These are phyloP conservation scores for Bedellia somnulentella DNA, from an alignment of 2,888 invertebrate species.

Conservation along the genomic window DNA sequence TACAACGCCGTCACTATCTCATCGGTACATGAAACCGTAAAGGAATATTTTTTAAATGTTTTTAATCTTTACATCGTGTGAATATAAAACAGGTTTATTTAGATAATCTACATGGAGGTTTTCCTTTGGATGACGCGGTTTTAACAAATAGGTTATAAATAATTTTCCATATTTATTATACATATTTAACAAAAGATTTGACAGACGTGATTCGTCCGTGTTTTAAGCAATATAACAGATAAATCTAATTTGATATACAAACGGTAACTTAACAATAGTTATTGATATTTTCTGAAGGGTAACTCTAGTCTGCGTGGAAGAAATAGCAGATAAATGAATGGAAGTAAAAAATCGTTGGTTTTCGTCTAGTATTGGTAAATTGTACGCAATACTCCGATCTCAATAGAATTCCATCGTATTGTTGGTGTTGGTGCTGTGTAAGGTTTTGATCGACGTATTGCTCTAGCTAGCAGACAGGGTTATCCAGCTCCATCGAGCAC, in stretches of 20 bases:
- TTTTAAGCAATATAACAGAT: slow-evolving; percentile 16
- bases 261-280: slow-evolving; percentile 1
- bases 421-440: too few species aligned
- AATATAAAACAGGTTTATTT: slow-evolving; percentile 46
- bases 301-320: too few species aligned
- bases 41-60: slow-evolving; percentile 56
- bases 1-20: slow-evolving; percentile 7
- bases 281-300: slow-evolving; percentile 4
- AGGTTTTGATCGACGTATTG: too few species aligned
- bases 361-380: too few species aligned
- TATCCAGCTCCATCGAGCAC: too few species aligned
- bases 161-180: slow-evolving; percentile 39
- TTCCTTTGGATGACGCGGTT: slow-evolving; percentile 46
- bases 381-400: too few species aligned
- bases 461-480: too few species aligned
- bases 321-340: too few species aligned
- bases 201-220: slow-evolving; percentile 16
- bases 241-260: slow-evolving; percentile 5
- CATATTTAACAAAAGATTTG: slow-evolving; percentile 13
- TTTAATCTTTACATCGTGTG: slow-evolving; percentile 43
- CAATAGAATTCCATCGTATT: too few species aligned
- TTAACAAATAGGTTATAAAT: slow-evolving; percentile 40
- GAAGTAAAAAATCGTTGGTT: too few species aligned
- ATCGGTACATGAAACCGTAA: slow-evolving; percentile 32
- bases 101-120: slow-evolving; percentile 40